phyloP scores from a whole-genome alignment of 2,888 invertebrate species.

The Cerceris ruficornis region DNA sequence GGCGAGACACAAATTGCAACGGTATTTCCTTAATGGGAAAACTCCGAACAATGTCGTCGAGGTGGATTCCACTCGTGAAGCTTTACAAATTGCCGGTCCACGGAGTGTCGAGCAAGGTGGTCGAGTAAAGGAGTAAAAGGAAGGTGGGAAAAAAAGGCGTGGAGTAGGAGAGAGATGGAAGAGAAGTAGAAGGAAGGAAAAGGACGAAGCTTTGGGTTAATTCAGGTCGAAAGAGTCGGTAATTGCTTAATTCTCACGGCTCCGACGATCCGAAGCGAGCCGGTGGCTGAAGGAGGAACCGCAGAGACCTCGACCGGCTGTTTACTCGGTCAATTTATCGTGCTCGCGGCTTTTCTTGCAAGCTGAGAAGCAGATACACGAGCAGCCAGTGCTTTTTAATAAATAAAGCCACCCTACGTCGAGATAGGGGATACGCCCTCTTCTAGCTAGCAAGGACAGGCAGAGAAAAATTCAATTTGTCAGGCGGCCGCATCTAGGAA shows the following conservation, averaged over 20 bases:
- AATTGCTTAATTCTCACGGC: constrained; percentile 52
- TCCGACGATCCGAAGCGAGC: background rate
- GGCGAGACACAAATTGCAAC: constrained; percentile 28
- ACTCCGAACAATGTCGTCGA: constrained; percentile 39
- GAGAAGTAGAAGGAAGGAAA: constrained; percentile 1
- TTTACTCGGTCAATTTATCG: constrained; percentile 53
- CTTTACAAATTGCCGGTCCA: constrained; percentile 14
- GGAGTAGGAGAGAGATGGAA: constrained; percentile 12
- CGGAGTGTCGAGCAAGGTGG: background rate
- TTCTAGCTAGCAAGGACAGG: background rate
- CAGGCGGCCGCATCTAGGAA: constrained; percentile 12
- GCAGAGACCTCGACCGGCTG: constrained; percentile 14
- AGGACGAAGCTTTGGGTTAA: constrained; percentile 23
- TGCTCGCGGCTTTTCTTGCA: constrained; percentile 4
- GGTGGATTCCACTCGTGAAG: constrained; percentile 1
- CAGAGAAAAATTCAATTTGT: constrained; percentile 46
- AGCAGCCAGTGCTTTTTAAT: constrained; percentile 41
- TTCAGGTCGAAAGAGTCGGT: constrained; percentile 23
- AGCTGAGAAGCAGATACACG: constrained; percentile 11
- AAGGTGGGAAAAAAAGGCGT: background rate
- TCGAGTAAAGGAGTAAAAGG: background rate
- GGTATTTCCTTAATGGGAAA: constrained; percentile 50
- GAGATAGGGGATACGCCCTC: constrained; percentile 6
- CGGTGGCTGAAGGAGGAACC: constrained; percentile 8
- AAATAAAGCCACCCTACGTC: constrained; percentile 36